Base-by-base conservation (phyloP, 2,888 invertebrate species). In the Chrysotoxum bicinctum region DNA sequence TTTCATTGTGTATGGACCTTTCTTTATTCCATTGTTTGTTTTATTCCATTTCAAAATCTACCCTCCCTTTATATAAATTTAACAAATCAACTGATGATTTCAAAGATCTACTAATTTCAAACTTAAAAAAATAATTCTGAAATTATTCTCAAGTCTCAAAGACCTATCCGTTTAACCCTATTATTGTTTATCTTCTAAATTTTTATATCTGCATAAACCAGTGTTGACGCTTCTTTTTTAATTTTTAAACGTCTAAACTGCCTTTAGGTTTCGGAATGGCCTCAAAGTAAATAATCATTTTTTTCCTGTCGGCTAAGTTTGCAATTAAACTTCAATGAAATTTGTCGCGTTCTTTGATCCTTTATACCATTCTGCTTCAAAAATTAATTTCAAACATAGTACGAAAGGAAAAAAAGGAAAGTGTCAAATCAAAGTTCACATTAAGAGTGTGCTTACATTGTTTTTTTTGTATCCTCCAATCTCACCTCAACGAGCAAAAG, bases 361-460 rank as follows among this genome's bases (percentile, higher is more conserved):
- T 43, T 50, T 16, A 37, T 16, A 6, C 5, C 3, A 40, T 19
- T 54, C 19, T 26, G 40, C 16, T 48, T 60, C 0, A 32, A 69
- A 73, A 83, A 43, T 74, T 73, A 75, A 79, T 66, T 40, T 54
- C 37, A 56, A 78, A 81, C 75, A 74, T 76, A 64, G 26, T 16
- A 16, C 52, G 60, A 64, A 37, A 43, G 19, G 12, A 21, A 21
- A 43, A 30, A 66, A 35, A 32, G 48, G 56, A 40, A 68, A 69
- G 75, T 80, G 75, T 35, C 85, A 80, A 73, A 85, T 35, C 85
- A 80, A 73, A 85, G 80, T 85, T 80, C 80, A 85, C 76, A 76
- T 70, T 50, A 26, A 81, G 64, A 76, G 76, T 81, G 85, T 73
- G n/a, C n/a, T 76, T 56, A 43, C 68, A 69, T 85, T 75, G 75